Base-by-base conservation (phyloP, 2,797 vertebrate species). In the Cynopterus sphinx region DNA sequence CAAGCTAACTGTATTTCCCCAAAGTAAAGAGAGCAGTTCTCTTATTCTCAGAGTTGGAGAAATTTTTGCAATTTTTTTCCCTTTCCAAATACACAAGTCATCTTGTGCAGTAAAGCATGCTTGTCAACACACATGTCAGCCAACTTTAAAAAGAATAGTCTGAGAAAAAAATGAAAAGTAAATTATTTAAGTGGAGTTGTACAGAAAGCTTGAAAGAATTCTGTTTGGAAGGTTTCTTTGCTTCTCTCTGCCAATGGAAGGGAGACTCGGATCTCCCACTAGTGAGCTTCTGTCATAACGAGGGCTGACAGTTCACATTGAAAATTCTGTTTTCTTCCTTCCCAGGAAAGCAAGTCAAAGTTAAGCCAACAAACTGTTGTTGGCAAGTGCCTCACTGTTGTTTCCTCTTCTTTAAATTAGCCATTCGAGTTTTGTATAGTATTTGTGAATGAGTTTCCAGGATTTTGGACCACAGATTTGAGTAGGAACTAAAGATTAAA, bases 311-410 rank as follows among this genome's bases (percentile, higher is more conserved):
- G 98, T 98, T 98, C 98, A 98, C 98, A 99, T 99, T 98, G 98
- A 99, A 99, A 99, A 99, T 99, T 99, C 98, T 98, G 99, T 98
- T 99, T 99, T 99, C 98, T 98, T 98, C 98, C 97, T 98, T 98
- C 98, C 97, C 98, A 97, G 98, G 98, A 98, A 98, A 98, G 98
- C 97, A 98, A 99, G 98, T 98, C 98, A 98, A 98, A 98, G 98
- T 98, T 98, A 98, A 98, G 98, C 97, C 98, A 98, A 98, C 98
- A 98, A 98, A 99, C 98, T 98, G 98, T 98, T 98, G 98, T 98
- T 98, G 98, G 98, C 98, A 99, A 98, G 97, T 98, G 91, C 85
- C 97, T 98, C 96, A 96, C 97, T 97, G 98, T 98, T 98, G 98
- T 98, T 98, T 97, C 95, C 75, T 97, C 90, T 94, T 97, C 96